Evolutionary conservation across 2,888 invertebrate genomes (phyloP).

Genomic region (Torymus aiolomorphi): DNA sequence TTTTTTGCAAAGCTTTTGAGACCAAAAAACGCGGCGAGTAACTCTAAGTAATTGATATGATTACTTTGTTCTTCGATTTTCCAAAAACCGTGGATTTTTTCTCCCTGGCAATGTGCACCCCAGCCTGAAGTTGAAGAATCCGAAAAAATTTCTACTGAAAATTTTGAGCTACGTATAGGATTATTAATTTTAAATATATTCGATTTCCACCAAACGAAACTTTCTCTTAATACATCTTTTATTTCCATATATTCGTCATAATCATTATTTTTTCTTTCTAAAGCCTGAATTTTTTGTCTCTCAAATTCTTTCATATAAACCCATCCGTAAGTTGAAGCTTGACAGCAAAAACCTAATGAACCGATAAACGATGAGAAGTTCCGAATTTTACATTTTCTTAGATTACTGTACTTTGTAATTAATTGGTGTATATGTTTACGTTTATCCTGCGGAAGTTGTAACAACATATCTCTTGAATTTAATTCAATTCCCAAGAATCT

Average conservation of each 20-base stretch:
- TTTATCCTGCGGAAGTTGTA: not conserved
- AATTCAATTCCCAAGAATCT: not conserved
- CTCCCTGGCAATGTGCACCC: not conserved
- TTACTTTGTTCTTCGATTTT: not conserved
- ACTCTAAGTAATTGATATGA: conserved; percentile 11
- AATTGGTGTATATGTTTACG: not conserved
- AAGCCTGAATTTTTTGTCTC: no score
- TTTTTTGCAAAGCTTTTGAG: conserved; percentile 1
- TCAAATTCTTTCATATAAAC: no score
- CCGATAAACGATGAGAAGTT: no score
- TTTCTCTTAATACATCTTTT: no score
- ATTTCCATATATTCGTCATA: no score
- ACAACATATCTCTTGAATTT: not conserved
- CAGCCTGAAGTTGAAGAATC: not conserved
- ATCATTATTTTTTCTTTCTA: no score
- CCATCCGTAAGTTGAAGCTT: no score
- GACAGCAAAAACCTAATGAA: no score
- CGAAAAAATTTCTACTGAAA: not conserved
- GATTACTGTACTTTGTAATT: not conserved
- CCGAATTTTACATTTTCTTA: no score
- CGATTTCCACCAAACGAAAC: not conserved
- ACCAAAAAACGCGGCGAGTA: not conserved
- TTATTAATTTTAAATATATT: not conserved
- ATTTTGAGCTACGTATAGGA: not conserved
- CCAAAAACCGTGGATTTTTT: not conserved